Base-by-base conservation (phyloP, 2,888 invertebrate genomes). In the Pheosia tremula region DNA sequence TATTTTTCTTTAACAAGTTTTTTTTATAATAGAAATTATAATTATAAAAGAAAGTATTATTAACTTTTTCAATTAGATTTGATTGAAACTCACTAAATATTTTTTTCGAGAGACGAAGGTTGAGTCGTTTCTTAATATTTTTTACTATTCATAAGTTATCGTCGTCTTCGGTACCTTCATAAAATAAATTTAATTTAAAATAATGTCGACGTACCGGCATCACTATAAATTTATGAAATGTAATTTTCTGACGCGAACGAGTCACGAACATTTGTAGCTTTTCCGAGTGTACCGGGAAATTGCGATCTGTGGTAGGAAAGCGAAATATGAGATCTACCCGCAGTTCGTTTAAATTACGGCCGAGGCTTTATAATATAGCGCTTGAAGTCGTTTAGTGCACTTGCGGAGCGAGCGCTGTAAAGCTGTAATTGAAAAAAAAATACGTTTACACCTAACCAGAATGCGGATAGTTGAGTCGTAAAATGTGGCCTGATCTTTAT, bases 191-290 rank as follows among this genome's bases (percentile, higher is more conserved):
- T 24, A 24, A 24, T 24, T 24, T 24, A 24, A 24, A 59, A 67
- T 53, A 62, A 66, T 71, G 54, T 69, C 71, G 71, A 78, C 74
- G 63, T 73, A 66, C 49, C 61, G 43, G 69, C 90, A 80, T 76
- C 93, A 83, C 91, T 91, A 88, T 36, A 79, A 84, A 85, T 87
- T 87, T 90, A 89, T 90, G 89, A 92, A 93, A 93, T 92, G 91
- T 92, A 93, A 93, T 93, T 93, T 92, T 92, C 90, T 87, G 88
- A 86, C 88, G 88, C 84, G 85, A 89, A 86, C 86, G 85, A 88
- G 84, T 88, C 86, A 81, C 82, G 85, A 88, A 91, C 93, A 92
- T 92, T 93, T 93, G 93, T 93, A 92, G 93, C 93, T 87, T 92
- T 93, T 83, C 90, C 88, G 85, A 91, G 91, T 89, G 87, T 87